Percentiles rank a stretch among this genome's conserved stretches.
phyloP scores from a whole-genome alignment of 2,113 vertebrate species.

The Sinosuthora webbiana region DNA sequence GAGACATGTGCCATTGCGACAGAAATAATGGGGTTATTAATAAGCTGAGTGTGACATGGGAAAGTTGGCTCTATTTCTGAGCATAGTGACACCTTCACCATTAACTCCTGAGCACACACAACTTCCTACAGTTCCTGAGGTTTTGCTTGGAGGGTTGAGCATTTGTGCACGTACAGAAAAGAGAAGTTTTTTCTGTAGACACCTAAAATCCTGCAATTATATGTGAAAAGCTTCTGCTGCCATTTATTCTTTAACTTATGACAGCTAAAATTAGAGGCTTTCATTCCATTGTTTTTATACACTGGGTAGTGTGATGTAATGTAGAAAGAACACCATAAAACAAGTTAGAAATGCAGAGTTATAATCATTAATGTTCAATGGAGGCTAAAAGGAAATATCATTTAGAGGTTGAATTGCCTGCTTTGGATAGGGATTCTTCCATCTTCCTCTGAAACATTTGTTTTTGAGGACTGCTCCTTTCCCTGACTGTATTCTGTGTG shows the following conservation, averaged over 20 bases:
- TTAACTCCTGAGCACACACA: neutral
- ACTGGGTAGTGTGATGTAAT: slow-evolving; percentile 12
- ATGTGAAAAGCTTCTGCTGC: slow-evolving; percentile 31
- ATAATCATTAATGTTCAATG: neutral
- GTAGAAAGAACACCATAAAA: slow-evolving; percentile 22
- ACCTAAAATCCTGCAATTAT: slow-evolving; percentile 37
- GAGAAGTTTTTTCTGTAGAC: neutral
- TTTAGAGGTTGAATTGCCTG: neutral
- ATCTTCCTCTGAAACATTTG: neutral
- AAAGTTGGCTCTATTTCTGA: slow-evolving; percentile 8
- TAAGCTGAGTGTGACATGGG: slow-evolving; percentile 27
- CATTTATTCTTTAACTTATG: slow-evolving; percentile 47
- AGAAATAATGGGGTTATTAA: slow-evolving; percentile 50
- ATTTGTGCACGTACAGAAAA: neutral
- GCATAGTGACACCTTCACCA: neutral
- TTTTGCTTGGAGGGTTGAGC: neutral
- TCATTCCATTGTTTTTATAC: slow-evolving; percentile 59
- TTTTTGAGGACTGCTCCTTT: neutral
- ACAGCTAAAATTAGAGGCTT: slow-evolving; percentile 60
- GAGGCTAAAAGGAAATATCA: neutral
- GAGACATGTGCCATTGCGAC: slow-evolving; percentile 23
- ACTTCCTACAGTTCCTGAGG: neutral
- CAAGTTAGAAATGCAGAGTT: slow-evolving; percentile 13
- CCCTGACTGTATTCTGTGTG: accelerated
- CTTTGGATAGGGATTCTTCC: neutral